A percentile compares a stretch with the other conserved stretches of the same genome.
phyloP scores from a whole-genome alignment of 2,113 vertebrate genomes.

The Mus pahari region DNA sequence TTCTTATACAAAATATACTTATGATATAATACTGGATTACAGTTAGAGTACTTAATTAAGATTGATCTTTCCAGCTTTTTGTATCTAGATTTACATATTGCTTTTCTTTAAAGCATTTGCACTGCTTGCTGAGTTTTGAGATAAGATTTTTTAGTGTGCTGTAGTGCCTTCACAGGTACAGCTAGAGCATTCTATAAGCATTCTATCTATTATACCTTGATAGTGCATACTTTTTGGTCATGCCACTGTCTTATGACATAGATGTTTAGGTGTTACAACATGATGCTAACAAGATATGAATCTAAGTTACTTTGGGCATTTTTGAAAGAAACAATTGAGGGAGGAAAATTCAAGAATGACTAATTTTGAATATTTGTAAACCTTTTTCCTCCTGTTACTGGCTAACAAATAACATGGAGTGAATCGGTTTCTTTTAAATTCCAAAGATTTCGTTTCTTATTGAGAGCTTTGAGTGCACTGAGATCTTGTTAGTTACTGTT shows the following conservation, averaged over 20 bases:
- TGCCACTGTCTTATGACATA: neutral
- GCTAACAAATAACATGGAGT: neutral
- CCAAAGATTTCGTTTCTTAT: slow-evolving; percentile 27
- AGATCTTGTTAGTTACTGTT: slow-evolving; percentile 2
- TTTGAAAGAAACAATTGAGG: neutral
- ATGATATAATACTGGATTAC: slow-evolving; percentile 1
- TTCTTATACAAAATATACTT: neutral
- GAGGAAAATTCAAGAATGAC: slow-evolving; percentile 9
- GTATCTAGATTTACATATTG: neutral
- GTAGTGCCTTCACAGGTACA: neutral
- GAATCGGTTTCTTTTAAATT: slow-evolving; percentile 19
- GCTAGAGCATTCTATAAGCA: neutral
- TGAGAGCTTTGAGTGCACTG: slow-evolving; percentile 34
- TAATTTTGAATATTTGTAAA: slow-evolving; percentile 25
- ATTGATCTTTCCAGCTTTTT: neutral
- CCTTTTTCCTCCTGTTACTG: neutral
- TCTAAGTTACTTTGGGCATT: neutral
- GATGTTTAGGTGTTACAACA: neutral
- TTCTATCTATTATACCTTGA: neutral
- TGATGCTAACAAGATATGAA: neutral
- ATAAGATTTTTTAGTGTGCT: neutral
- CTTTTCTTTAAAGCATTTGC: slow-evolving; percentile 21
- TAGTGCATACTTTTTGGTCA: neutral
- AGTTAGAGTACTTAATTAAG: neutral
- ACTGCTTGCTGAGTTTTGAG: neutral